Conservation (phyloP, 2,888 invertebrate genomes). For the Hirudinaria manillensis region DNA sequence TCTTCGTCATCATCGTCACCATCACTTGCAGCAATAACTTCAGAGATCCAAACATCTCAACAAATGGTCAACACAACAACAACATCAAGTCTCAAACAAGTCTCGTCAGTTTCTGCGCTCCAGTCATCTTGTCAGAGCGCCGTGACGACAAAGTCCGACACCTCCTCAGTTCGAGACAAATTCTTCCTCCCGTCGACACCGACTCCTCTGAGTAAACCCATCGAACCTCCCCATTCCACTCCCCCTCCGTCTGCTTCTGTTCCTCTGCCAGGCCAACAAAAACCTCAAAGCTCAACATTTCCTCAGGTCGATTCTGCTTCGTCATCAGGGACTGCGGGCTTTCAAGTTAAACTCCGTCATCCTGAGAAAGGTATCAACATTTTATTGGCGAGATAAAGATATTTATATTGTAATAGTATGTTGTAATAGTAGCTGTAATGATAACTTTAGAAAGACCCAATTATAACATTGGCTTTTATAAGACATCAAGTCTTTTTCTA, state of each 20-base stretch:
- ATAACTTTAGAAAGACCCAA: background rate
- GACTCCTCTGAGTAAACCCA: background rate
- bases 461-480: no score
- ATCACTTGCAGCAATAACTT: background rate
- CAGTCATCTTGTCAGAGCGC: no score
- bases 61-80: background rate
- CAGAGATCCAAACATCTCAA: background rate
- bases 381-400: no score
- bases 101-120: no score
- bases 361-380: background rate
- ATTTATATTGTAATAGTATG: no score
- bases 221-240: background rate
- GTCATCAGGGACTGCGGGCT: no score
- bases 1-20: slow-evolving; percentile 12
- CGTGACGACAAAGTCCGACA: no score
- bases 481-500: background rate
- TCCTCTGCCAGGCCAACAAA: background rate
- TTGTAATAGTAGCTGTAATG: background rate
- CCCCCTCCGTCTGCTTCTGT: background rate
- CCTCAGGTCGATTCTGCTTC: no score
- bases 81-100: background rate
- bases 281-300: background rate
- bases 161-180: background rate
- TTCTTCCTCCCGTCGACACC: background rate
- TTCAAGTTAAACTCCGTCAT: background rate